Evolutionary conservation across 1,140 invertebrate species (phyloP).

Genomic region (Bicyclus anynana): DNA sequence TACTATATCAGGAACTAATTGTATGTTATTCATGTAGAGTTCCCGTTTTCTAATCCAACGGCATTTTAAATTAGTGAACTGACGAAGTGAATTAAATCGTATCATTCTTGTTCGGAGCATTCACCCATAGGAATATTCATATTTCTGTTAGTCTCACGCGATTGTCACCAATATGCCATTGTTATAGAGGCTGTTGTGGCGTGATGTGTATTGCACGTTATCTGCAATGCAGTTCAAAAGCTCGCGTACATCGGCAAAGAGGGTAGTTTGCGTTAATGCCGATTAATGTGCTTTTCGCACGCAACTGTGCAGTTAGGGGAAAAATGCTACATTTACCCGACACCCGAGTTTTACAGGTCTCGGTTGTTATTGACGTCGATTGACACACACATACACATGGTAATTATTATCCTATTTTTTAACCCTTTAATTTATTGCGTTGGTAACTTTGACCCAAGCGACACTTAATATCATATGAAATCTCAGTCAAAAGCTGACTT

Average conservation of each 20-base stretch:
- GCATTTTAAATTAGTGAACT: constrained; percentile 22
- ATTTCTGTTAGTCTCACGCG: constrained; percentile 14
- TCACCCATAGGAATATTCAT: constrained; percentile 24
- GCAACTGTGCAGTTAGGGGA: constrained; percentile 54
- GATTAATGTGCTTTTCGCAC: constrained; percentile 59
- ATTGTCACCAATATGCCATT: constrained; percentile 24
- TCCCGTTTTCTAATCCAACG: constrained; percentile 8
- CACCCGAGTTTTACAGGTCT: constrained; percentile 10
- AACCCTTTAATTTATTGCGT: no score
- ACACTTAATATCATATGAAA: no score
- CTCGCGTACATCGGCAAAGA: constrained; percentile 52
- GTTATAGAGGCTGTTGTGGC: constrained; percentile 29
- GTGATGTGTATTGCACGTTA: constrained; percentile 26
- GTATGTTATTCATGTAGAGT: no score
- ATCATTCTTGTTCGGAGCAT: constrained; percentile 19
- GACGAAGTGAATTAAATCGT: constrained; percentile 26
- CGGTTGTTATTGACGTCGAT: constrained; percentile 4
- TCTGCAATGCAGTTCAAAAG: constrained; percentile 56
- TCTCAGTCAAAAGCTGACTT: no score
- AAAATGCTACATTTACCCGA: constrained; percentile 38
- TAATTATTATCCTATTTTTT: no score
- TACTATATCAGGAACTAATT: no score
- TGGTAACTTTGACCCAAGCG: no score
- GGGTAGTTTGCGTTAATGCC: constrained; percentile 53
- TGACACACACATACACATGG: neutral